A percentile compares a stretch with the other conserved stretches of the same genome.
phyloP scores from a whole-genome alignment of 2,113 vertebrate species.

The Narcine bancroftii region DNA sequence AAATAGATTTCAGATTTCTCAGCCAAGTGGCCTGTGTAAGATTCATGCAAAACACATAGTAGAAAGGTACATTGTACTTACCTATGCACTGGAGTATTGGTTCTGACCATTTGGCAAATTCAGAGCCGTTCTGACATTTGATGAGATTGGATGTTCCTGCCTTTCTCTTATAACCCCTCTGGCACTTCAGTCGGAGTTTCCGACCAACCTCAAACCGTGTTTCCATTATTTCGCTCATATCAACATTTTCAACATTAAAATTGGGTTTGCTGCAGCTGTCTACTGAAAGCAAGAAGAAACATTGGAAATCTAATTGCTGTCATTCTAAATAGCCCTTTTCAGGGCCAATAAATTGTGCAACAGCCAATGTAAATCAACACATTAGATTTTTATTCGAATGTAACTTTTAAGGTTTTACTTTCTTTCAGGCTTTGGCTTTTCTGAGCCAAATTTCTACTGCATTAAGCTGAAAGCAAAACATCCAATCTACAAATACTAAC shows the following conservation, averaged over 20 bases:
- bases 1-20: not conserved
- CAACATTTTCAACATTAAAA: not conserved
- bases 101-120: not conserved
- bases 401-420: not conserved
- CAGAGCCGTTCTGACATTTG: not conserved
- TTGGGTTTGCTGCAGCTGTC: not conserved
- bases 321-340: not conserved
- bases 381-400: not conserved
- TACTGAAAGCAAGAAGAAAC: not conserved
- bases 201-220: not conserved
- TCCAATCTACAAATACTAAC: no score
- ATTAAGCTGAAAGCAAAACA: no score
- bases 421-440: not conserved
- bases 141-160: conserved; percentile 23
- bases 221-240: conserved; percentile 1
- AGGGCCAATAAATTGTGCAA: not conserved
- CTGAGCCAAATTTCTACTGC: not conserved
- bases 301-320: not conserved
- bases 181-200: not conserved
- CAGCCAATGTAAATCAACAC: not conserved
- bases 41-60: not conserved
- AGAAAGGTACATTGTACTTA: not conserved
- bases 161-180: conserved; percentile 11
- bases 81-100: not conserved
- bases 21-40: not conserved